Evolutionary conservation across 2,888 invertebrate genomes (phyloP).

Genomic region (Electrophaes corylata): DNA sequence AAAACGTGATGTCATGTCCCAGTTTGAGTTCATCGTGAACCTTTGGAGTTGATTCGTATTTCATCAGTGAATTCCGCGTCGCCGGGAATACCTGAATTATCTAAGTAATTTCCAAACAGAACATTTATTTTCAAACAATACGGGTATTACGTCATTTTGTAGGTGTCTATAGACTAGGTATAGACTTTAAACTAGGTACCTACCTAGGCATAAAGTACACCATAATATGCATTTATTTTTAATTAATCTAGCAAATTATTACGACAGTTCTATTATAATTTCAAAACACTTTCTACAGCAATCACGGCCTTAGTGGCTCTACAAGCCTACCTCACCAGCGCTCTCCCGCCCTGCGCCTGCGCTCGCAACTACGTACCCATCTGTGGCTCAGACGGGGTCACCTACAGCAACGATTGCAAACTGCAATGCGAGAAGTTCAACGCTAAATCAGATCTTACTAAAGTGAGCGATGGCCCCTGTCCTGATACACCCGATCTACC

Average conservation of each 20-base stretch:
- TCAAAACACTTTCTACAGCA: slow-evolving; percentile 50
- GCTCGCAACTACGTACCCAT: slow-evolving; percentile 71
- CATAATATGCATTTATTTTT: too few species aligned
- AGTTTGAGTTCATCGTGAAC: neutral
- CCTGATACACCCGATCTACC: neutral
- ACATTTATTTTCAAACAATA: neutral
- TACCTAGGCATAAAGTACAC: too few species aligned
- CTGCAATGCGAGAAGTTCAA: slow-evolving; percentile 76
- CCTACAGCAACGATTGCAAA: slow-evolving; percentile 87
- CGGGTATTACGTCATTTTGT: neutral
- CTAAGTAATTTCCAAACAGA: neutral
- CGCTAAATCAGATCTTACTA: slow-evolving; percentile 24
- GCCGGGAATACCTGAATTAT: neutral
- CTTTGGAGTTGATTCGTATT: neutral
- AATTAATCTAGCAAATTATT: too few species aligned
- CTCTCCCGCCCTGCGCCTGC: slow-evolving; percentile 57
- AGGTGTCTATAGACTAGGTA: neutral
- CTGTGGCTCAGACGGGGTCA: slow-evolving; percentile 89
- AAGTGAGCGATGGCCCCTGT: slow-evolving; percentile 29
- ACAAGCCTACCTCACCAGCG: slow-evolving; percentile 41
- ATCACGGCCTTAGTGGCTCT: slow-evolving; percentile 46
- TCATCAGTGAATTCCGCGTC: neutral
- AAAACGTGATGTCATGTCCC: neutral
- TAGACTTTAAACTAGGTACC: too few species aligned
- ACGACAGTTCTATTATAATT: too few species aligned